phyloP scores from a whole-genome alignment of 2,797 vertebrate genomes.

The Orientallactaga sibirica region DNA sequence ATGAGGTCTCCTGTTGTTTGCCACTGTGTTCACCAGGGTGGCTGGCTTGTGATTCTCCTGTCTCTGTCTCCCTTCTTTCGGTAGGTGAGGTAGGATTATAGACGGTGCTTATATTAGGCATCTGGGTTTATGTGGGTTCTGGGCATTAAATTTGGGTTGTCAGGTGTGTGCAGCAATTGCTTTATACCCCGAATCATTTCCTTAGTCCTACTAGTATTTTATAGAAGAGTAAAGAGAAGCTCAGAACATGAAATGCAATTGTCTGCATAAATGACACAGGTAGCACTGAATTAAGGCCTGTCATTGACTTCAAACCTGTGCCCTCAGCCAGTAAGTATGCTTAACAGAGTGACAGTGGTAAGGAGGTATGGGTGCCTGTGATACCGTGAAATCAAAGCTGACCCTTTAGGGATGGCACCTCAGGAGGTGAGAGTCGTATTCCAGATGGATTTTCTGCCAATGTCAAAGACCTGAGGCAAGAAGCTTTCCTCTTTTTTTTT shows the following conservation, averaged over 20 bases:
- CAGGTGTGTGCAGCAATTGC: too few relatives aligned
- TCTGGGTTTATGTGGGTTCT: too few relatives aligned
- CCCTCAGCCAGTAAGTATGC: neutral
- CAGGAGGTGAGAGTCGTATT: neutral
- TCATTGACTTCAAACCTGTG: neutral
- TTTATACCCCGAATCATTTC: too few relatives aligned
- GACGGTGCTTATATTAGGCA: too few relatives aligned
- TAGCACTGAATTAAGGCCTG: neutral
- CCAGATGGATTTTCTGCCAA: neutral
- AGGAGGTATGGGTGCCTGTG: neutral
- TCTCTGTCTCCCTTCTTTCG: too few relatives aligned
- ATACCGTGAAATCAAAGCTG: neutral
- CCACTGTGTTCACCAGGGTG: too few relatives aligned
- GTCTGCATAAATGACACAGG: neutral
- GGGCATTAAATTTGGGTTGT: too few relatives aligned
- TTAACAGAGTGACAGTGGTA: neutral
- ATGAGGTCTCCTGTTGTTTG: too few relatives aligned
- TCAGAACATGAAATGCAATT: neutral
- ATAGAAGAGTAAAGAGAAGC: neutral
- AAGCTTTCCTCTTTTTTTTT: neutral
- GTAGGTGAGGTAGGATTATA: too few relatives aligned
- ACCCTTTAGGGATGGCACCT: neutral
- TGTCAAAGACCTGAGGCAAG: neutral
- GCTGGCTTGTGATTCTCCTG: too few relatives aligned
- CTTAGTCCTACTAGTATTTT: neutral